Conservation (phyloP, 2,113 vertebrate species). For the Ailuropoda melanoleuca region DNA sequence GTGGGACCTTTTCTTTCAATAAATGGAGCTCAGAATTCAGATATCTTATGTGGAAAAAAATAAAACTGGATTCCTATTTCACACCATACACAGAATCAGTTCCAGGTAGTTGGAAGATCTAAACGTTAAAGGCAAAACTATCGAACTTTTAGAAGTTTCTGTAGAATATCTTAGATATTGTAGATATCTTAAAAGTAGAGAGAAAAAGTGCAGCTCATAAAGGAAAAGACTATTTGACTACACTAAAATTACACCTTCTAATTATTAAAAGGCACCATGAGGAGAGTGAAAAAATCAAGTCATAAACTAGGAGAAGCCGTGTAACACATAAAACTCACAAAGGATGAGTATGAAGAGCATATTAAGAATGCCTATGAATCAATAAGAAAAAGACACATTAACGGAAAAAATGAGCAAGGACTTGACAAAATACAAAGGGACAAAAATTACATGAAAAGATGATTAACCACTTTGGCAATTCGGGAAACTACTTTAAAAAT, state of each 20-base stretch:
- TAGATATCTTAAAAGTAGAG: neutral
- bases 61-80: neutral
- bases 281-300: neutral
- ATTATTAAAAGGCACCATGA: neutral
- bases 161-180: neutral
- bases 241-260: neutral
- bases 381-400: neutral
- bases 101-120: neutral
- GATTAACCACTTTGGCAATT: neutral
- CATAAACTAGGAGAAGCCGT: neutral
- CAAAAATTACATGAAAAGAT: neutral
- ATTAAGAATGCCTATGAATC: neutral
- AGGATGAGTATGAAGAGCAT: neutral
- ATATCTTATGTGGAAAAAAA: neutral
- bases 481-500: neutral
- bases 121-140: neutral
- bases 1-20: neutral
- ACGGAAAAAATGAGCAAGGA: neutral
- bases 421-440: neutral
- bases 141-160: neutral
- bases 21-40: neutral
- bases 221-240: neutral
- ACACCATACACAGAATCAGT: neutral
- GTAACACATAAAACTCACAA: neutral
- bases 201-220: neutral